Evolutionary conservation across 2,797 vertebrate genomes (phyloP).

Genomic region (Myotis vivesi): DNA sequence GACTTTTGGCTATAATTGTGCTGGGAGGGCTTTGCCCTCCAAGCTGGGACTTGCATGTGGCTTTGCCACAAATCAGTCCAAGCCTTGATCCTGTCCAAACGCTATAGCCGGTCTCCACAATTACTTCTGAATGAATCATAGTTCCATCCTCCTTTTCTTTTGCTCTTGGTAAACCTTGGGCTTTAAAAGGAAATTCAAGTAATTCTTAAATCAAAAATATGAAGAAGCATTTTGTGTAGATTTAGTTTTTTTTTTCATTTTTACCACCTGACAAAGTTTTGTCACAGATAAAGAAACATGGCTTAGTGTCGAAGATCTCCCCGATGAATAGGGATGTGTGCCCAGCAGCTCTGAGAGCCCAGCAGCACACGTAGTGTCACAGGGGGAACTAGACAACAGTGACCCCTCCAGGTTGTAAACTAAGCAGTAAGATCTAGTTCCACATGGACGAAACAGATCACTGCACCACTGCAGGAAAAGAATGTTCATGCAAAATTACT

Average conservation of each 20-base stretch:
- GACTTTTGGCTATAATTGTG: no score
- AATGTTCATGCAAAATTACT: neutral
- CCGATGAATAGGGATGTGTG: neutral
- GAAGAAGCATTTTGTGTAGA: neutral
- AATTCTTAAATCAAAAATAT: neutral
- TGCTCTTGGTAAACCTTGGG: neutral
- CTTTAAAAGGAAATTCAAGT: neutral
- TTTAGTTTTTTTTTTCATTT: neutral
- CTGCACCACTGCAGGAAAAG: neutral
- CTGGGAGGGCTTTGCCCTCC: no score
- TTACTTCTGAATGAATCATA: neutral
- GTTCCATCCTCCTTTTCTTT: neutral
- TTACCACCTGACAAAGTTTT: neutral
- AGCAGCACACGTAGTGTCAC: fast-evolving
- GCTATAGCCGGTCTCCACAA: no score
- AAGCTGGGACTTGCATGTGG: no score
- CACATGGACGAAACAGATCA: neutral
- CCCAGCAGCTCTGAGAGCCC: neutral
- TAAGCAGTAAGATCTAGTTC: neutral
- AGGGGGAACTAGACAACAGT: neutral
- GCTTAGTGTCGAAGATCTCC: neutral
- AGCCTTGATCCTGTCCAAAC: no score
- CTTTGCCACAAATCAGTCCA: no score
- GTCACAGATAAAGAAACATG: neutral
- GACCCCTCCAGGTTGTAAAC: neutral